Percentiles rank a stretch among this genome's conserved stretches.
Evolutionary conservation across 2,888 invertebrate genomes (phyloP).

Genomic region (Globia sparganii): DNA sequence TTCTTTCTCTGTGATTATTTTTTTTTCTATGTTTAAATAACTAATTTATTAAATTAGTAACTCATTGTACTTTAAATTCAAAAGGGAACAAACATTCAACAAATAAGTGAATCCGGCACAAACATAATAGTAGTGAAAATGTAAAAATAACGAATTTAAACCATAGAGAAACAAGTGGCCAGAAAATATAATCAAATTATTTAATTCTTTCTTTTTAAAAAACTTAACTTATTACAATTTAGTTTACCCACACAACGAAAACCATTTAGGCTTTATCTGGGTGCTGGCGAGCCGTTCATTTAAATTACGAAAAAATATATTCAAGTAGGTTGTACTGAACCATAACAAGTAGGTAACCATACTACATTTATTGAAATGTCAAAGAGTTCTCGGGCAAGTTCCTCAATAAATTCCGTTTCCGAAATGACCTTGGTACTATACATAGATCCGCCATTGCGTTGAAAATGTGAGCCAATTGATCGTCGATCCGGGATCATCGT

Average conservation of each 20-base stretch:
- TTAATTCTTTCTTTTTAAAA: neutral
- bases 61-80: too few species aligned
- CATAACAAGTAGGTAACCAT: neutral
- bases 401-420: conserved; percentile 13
- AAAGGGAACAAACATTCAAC: neutral
- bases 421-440: conserved; percentile 22
- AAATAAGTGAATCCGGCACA: neutral
- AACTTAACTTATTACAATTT: too few species aligned
- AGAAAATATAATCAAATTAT: neutral
- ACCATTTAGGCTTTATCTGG: too few species aligned
- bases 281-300: too few species aligned
- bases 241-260: too few species aligned
- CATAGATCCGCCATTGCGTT: conserved; percentile 33
- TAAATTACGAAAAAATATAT: neutral
- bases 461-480: conserved; percentile 6
- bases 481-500: conserved; percentile 47
- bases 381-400: neutral
- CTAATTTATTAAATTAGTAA: too few species aligned
- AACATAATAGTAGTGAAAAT: too few species aligned
- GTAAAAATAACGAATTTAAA: neutral
- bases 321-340: neutral
- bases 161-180: neutral
- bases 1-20: too few species aligned
- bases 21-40: too few species aligned
- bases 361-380: conserved; percentile 4